These are phyloP conservation scores for Callimorpha dominula DNA, from an alignment of 2,888 invertebrate genomes.

Conservation along the genomic window DNA sequence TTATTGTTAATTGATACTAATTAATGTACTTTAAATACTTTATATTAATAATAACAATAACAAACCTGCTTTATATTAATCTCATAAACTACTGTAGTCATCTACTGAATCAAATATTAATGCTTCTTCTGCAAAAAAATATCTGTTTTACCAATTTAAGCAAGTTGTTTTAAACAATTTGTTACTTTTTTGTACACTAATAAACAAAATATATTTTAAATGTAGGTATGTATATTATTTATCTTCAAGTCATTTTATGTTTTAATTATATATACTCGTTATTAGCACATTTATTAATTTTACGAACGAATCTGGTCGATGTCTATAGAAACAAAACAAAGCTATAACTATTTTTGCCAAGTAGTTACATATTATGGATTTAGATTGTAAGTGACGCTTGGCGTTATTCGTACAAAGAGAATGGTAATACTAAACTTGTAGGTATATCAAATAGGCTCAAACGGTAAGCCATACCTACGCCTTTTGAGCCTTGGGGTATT, in stretches of 20 bases:
- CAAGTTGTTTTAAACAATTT: no score
- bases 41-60: background rate
- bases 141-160: background rate
- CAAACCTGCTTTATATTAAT: background rate
- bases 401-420: conserved; percentile 29
- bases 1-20: background rate
- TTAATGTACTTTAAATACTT: background rate
- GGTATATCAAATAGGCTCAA: background rate
- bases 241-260: no score
- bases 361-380: conserved; percentile 11
- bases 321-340: background rate
- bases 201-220: no score
- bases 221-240: no score
- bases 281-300: no score
- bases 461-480: background rate
- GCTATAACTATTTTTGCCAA: conserved; percentile 3
- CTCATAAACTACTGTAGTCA: no score
- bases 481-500: background rate
- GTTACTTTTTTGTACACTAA: no score
- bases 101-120: background rate
- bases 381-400: conserved; percentile 23
- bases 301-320: no score
- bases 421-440: conserved; percentile 10
- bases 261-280: no score
- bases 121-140: background rate